Base-by-base conservation (phyloP, 2,113 vertebrate genomes). In the Ceyx margarethae region DNA sequence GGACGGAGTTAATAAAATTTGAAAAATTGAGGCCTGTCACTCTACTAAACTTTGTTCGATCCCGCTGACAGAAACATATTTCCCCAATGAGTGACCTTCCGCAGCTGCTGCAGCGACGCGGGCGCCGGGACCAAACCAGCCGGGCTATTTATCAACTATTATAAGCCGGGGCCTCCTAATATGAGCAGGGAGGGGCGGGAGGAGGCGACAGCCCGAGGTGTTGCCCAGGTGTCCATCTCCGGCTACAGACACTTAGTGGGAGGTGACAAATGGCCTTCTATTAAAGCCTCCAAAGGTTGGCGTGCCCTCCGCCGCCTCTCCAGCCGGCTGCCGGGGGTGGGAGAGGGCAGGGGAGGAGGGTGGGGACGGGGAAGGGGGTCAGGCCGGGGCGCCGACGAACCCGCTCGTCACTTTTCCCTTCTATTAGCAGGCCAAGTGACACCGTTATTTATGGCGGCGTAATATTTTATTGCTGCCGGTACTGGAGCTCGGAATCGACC, bases 1-100 rank as follows among this genome's bases (percentile, higher is more conserved):
- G 97, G 97, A 96, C 45, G 65, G 97, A 98, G 97, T 98, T 98
- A 98, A 98, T 98, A 98, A 98, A 97, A 98, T 96, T 96, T 98
- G 98, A 98, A 98, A 98, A 98, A 98, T 98, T 96, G 96, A 97
- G 97, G 85, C 93, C 97, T 97, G 97, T 98, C 98, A 97, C 96
- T 96, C 95, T 31, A 45, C 97, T 97, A 97, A 98, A 98, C 97
- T 98, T 98, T 97, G 96, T 98, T 97, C 98, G 96, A 98, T 98
- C 95, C 97, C 61, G 72, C 96, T 96, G 98, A 98, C 97, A 97
- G 96, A 82, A 98, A 98, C 96, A 98, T 97, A 98, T 98, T 98
- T 98, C 98, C 98, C 98, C 97, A 97, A 98, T 98, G 98, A 98
- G 96, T 97, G 98, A 97, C 98, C 97, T 97, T 95, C 50, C 62